Conservation (phyloP, 2,888 invertebrate species). For the Selenia dentaria region DNA sequence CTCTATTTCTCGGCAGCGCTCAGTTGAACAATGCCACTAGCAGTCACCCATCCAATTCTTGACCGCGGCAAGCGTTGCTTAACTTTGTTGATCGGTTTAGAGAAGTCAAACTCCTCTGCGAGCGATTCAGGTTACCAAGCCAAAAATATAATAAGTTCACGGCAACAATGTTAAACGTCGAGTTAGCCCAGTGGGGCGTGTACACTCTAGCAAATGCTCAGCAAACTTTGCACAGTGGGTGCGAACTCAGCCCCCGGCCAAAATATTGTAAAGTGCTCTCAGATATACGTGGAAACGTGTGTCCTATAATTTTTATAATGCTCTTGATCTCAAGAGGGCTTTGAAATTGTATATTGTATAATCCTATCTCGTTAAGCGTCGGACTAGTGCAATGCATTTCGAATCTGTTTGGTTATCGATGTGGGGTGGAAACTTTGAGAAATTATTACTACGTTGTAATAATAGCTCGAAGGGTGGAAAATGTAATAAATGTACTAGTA, state of each 20-base stretch:
- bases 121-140: too few relatives aligned
- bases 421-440: neutral
- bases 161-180: slow-evolving; percentile 3
- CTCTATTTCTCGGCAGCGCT: too few relatives aligned
- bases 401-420: slow-evolving; percentile 9
- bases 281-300: slow-evolving; percentile 49
- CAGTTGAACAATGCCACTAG: too few relatives aligned
- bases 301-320: slow-evolving; percentile 69
- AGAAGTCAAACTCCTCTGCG: too few relatives aligned
- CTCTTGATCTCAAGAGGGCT: slow-evolving; percentile 51
- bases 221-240: slow-evolving; percentile 52
- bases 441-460: too few relatives aligned
- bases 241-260: slow-evolving; percentile 49
- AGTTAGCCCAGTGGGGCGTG: slow-evolving; percentile 40
- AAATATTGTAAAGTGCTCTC: slow-evolving; percentile 65
- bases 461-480: too few relatives aligned
- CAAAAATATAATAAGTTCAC: neutral
- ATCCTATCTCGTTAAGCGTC: slow-evolving; percentile 33
- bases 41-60: too few relatives aligned
- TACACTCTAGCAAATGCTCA: slow-evolving; percentile 42
- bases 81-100: too few relatives aligned
- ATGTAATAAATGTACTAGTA: too few relatives aligned
- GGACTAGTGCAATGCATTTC: slow-evolving; percentile 5
- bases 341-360: slow-evolving; percentile 35
- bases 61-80: too few relatives aligned